Percentiles rank a stretch among this genome's conserved stretches.
These are phyloP conservation scores for Planiliza haematocheilus DNA, from an alignment of 2,113 vertebrate genomes.

Conservation along the genomic window DNA sequence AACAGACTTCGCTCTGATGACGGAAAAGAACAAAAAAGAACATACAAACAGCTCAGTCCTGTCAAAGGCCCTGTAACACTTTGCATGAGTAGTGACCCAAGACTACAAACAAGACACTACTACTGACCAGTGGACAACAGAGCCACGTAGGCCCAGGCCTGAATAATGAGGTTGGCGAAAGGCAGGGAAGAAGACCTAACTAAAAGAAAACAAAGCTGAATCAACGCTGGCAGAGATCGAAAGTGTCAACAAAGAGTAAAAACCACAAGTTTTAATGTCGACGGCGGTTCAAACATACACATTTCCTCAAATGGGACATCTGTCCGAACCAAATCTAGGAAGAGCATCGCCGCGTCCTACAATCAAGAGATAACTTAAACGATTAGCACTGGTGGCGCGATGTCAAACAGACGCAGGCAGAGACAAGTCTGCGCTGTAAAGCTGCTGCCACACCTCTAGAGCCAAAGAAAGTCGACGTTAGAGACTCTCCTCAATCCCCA, in stretches of 20 bases:
- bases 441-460: constrained; percentile 41
- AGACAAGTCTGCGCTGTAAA: constrained; percentile 40
- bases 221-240: constrained; percentile 1
- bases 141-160: too few relatives aligned
- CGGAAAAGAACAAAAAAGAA: constrained; percentile 37
- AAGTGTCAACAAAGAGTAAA: constrained; percentile 15
- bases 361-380: constrained; percentile 52
- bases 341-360: constrained; percentile 41
- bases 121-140: constrained; percentile 40
- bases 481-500: constrained; percentile 1
- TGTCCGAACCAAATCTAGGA: constrained; percentile 5
- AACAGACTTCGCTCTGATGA: constrained; percentile 40
- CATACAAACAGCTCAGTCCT: constrained; percentile 53
- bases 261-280: constrained; percentile 11
- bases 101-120: constrained; percentile 42
- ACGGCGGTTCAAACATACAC: neutral
- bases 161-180: too few relatives aligned
- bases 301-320: constrained; percentile 16
- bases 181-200: constrained; percentile 19
- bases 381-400: constrained; percentile 33
- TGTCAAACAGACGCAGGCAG: constrained; percentile 20
- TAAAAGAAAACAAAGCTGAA: constrained; percentile 11
- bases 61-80: constrained; percentile 65
- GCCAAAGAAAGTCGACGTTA: constrained; percentile 25
- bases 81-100: constrained; percentile 60